phyloP scores from a whole-genome alignment of 2,113 vertebrate genomes.

The Circaetus cinerascens region DNA sequence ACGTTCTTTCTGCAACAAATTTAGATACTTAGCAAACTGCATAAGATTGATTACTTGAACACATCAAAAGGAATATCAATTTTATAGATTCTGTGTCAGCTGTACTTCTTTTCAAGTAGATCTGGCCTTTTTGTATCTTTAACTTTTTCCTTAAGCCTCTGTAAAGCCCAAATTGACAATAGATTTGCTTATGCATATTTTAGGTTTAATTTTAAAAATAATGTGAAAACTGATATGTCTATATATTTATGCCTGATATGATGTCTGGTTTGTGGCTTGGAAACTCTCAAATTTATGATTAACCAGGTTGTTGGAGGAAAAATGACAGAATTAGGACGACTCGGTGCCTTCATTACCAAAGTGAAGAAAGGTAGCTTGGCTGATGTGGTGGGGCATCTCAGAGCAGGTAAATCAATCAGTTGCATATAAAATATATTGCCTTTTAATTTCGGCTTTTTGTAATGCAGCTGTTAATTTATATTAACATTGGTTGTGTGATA shows the following conservation, averaged over 20 bases:
- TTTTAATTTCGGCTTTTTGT: neutral
- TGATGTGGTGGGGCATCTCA: constrained; percentile 94
- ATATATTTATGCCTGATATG: neutral
- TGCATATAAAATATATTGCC: neutral
- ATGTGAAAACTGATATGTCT: neutral
- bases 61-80: neutral
- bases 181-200: neutral
- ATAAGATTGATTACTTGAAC: neutral
- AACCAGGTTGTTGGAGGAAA: constrained; percentile 95
- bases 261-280: neutral
- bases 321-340: constrained; percentile 92
- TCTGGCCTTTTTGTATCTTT: neutral
- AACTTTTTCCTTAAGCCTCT: neutral
- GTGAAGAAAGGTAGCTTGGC: constrained; percentile 99
- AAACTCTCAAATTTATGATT: constrained; percentile 51
- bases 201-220: neutral
- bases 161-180: neutral
- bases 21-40: neutral
- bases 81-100: neutral
- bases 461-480: neutral
- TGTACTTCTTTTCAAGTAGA: neutral
- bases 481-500: neutral
- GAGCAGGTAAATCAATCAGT: constrained; percentile 83
- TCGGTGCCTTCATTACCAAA: constrained; percentile 99
- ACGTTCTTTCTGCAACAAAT: neutral